These are phyloP conservation scores for Microtus pennsylvanicus DNA, from an alignment of 2,113 vertebrate species.

Conservation along the genomic window DNA sequence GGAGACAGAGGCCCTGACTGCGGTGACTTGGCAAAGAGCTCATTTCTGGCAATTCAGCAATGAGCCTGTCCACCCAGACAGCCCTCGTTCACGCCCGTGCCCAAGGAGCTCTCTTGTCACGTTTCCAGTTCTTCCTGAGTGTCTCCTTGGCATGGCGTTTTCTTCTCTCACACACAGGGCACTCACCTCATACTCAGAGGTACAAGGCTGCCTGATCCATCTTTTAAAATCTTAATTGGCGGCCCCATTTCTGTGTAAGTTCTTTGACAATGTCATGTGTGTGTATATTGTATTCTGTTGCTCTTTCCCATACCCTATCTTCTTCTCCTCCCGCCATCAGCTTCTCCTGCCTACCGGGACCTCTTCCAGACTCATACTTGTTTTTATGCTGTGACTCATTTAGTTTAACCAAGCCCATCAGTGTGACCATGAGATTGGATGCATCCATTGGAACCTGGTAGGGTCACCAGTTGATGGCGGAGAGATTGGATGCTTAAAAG, in stretches of 20 bases:
- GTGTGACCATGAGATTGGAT: no score
- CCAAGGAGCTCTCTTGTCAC: fast-evolving
- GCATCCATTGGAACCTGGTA: neutral
- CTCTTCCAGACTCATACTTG: no score
- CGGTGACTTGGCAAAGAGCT: no score
- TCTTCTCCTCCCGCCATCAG: neutral
- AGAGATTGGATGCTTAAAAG: no score
- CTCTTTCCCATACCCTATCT: neutral
- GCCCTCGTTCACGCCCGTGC: fast-evolving
- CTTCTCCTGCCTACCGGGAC: neutral
- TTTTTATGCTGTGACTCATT: neutral
- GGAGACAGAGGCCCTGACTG: no score
- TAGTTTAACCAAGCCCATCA: neutral
- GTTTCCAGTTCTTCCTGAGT: neutral
- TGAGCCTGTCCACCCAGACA: neutral
- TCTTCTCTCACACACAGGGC: neutral
- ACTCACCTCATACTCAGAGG: neutral
- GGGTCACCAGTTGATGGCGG: neutral
- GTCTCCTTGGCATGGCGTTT: neutral
- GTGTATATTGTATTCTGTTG: neutral
- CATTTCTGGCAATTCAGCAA: neutral
- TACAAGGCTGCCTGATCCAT: neutral
- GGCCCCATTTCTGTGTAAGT: neutral
- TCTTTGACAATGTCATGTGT: neutral
- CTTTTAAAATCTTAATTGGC: neutral